Evolutionary conservation across 1,140 invertebrate genomes (phyloP), one percentile per base, ranked within the genome.

Genomic region (Drosophila prosaltans): DNA sequence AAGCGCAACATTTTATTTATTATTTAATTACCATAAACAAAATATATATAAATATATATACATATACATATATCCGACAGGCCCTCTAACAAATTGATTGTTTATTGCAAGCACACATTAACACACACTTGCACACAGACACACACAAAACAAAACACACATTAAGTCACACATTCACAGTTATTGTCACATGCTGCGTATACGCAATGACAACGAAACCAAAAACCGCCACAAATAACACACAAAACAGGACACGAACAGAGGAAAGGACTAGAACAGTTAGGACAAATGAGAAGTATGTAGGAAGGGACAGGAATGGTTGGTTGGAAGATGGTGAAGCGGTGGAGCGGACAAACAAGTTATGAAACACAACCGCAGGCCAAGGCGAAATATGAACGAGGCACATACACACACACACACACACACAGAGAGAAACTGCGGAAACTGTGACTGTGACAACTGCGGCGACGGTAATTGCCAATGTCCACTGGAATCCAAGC

Each of bases 41-140:
- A 72, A 59, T 69, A 48, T 36, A 72, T 24, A 43, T 69, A 51
- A 65, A 43, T 51, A 2, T 24, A 77, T 69, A 77, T 43, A 51
- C 26, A 9, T 51, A 10, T 24, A 21, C 24, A 21, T 21, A 81
- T 69, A 69, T 69, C 58, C 74, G 80, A 65, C 65, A 59, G 54
- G 45, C 65, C 69, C 69, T 48, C 68, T 24, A 82, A 73, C 83
- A 86, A 85, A 85, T 85, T 85, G 82, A 85, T 85, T 85, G 82
- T 85, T 88, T 85, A 88, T 85, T 88, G 82, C 80, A n/a, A 24
- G 67, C 72, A 70, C 83, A 88, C 82, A 88, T 88, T 88, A 86
- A 74, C 83, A 67, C 69, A 68, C 76, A 72, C n/a, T 9, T 40
- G n/a, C 28, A 54, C 60, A 60, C 62, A 45, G n/a, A 40, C 60